Evolutionary conservation across 1,140 invertebrate species (phyloP).

Genomic region (Triops longicaudatus): DNA sequence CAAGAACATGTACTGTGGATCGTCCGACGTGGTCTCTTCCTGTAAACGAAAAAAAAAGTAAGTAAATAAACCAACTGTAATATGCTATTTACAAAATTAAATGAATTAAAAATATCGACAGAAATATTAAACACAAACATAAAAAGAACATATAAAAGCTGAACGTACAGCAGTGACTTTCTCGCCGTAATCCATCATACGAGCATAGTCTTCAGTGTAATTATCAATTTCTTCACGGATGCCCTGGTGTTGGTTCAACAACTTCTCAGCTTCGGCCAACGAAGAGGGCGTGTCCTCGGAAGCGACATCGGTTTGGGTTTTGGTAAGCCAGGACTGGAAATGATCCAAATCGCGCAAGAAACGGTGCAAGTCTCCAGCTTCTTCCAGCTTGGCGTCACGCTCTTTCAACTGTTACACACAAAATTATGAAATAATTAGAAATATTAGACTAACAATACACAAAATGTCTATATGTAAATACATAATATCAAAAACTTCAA

Average conservation of each 20-base stretch:
- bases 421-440: too few species aligned
- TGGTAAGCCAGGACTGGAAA: slow-evolving; percentile 97
- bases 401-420: slow-evolving; percentile 49
- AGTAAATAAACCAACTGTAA: slow-evolving; percentile 22
- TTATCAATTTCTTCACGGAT: slow-evolving; percentile 99
- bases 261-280: slow-evolving; percentile 89
- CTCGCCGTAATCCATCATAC: slow-evolving; percentile 99
- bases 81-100: background rate
- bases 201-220: slow-evolving; percentile 93
- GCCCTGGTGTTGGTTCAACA: slow-evolving; percentile 91
- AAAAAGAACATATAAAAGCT: too few species aligned
- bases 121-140: too few species aligned
- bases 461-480: too few species aligned
- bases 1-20: slow-evolving; percentile 99
- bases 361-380: slow-evolving; percentile 94
- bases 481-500: slow-evolving; percentile 4
- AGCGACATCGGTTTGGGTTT: slow-evolving; percentile 94
- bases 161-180: slow-evolving; percentile 75
- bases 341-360: slow-evolving; percentile 98
- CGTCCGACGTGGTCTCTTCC: slow-evolving; percentile 70
- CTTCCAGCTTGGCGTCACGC: slow-evolving; percentile 93
- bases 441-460: too few species aligned
- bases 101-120: slow-evolving; percentile 32
- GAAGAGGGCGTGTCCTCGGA: slow-evolving; percentile 96
- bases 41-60: slow-evolving; percentile 36